Evolutionary conservation across 2,113 vertebrate species (phyloP).

Genomic region (Neomonachus schauinslandi): DNA sequence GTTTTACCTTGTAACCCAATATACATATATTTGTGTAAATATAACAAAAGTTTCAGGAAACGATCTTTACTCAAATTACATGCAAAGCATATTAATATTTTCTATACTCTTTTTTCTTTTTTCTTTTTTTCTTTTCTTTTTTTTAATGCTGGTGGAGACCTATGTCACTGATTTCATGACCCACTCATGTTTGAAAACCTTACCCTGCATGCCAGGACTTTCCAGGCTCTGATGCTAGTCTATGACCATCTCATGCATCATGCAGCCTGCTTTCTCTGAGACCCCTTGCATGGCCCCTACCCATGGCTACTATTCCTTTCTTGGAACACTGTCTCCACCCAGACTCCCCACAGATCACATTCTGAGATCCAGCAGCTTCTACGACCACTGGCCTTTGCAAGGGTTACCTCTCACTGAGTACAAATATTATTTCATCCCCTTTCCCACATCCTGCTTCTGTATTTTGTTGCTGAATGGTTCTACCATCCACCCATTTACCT

Average conservation of each 20-base stretch:
- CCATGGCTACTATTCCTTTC: not conserved
- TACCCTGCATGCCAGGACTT: not conserved
- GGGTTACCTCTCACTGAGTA: not conserved
- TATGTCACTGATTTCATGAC: not conserved
- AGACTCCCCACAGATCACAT: not conserved
- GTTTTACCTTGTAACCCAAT: not conserved
- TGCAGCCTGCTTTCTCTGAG: not conserved
- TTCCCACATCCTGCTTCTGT: not conserved
- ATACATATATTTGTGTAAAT: not conserved
- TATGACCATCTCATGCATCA: not conserved
- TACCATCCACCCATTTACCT: not conserved
- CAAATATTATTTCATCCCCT: not conserved
- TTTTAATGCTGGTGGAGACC: not conserved
- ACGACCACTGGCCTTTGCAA: not conserved
- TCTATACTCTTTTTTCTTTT: constrained; percentile 35
- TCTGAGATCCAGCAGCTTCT: not conserved
- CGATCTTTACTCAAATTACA: not conserved
- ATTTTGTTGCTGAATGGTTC: not conserved
- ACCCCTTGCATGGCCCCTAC: not conserved
- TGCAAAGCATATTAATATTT: not conserved
- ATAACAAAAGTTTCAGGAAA: not conserved
- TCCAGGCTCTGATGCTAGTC: not conserved
- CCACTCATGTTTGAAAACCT: not conserved
- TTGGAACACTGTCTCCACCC: not conserved
- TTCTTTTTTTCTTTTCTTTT: not conserved